Conservation (phyloP, 2,888 invertebrate species). For the Napeogenes inachia region DNA sequence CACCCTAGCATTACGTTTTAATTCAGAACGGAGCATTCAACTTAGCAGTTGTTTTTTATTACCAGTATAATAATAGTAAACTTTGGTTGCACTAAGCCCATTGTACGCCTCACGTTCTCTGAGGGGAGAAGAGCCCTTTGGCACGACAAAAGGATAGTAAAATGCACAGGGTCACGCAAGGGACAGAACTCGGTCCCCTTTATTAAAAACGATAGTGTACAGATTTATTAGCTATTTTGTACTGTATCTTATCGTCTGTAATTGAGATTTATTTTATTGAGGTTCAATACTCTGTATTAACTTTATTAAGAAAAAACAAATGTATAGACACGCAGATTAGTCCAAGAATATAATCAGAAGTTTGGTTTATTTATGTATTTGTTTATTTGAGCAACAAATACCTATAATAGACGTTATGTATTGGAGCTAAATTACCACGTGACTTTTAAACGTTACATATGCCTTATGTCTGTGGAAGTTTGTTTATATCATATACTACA, state of each 20-base stretch:
- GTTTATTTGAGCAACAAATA: no score
- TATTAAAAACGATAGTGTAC: slow-evolving; percentile 41
- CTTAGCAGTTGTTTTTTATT: slow-evolving; percentile 48
- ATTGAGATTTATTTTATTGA: slow-evolving; percentile 23
- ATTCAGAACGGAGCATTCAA: slow-evolving; percentile 41
- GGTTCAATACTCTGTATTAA: slow-evolving; percentile 17
- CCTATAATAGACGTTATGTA: not conserved
- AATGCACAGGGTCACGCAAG: slow-evolving; percentile 39
- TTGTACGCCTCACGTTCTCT: slow-evolving; percentile 61
- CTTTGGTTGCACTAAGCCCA: slow-evolving; percentile 49
- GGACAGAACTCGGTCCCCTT: slow-evolving; percentile 43
- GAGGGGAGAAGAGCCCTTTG: slow-evolving; percentile 50
- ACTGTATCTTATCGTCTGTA: slow-evolving; percentile 32
- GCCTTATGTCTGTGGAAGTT: slow-evolving; percentile 24
- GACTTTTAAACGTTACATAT: slow-evolving; percentile 24
- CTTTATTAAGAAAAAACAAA: slow-evolving; percentile 7
- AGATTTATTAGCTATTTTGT: slow-evolving; percentile 40
- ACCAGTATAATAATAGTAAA: slow-evolving; percentile 43
- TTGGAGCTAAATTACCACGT: slow-evolving; percentile 2
- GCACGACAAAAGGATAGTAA: slow-evolving; percentile 43
- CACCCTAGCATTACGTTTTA: slow-evolving; percentile 52
- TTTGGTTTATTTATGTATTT: no score
- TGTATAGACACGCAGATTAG: no score
- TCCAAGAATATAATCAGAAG: no score
- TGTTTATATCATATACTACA: slow-evolving; percentile 19